Base-by-base conservation (phyloP, 2,113 vertebrate genomes). In the Petromus typicus region DNA sequence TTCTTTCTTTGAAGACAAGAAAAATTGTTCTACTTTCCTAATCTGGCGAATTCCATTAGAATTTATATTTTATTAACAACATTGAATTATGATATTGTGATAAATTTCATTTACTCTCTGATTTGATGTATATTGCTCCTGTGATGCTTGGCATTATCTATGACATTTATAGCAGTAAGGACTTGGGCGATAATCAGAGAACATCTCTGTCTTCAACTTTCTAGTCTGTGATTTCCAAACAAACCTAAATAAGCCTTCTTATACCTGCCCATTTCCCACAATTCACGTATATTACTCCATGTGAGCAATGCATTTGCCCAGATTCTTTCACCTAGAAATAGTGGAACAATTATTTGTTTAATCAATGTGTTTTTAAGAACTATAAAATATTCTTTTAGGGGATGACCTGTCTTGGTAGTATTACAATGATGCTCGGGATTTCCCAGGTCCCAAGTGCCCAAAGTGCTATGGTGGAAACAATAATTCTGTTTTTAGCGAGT, bases 281-380 rank as follows among this genome's bases (percentile, higher is more conserved):
- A 16, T 61, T 4, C 22, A 13, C 7, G 1, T 56, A 3, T 73
- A 6, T 73, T 82, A 66, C 40, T 86, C 71, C 6, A 34, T 51
- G 54, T 37, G 9, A 94, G 27, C 3, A 57, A 16, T 91, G 56
- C 66, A 84, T 84, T 89, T 75, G 32, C 7, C 25, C 37, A 83
- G 45, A n/a, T 67, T 48, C 20, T 87, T 14, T 96, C 45, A 59
- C 71, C 40, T 91, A 85, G 76, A 95, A 91, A 67, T 76, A 94
- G 67, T 71, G 63, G 17, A 59, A 13, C 8, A 43, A 64, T 92
- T 86, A 81, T 89, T 91, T 96, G 90, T 73, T 16, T n/a, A 78
- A 61, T 64, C 32, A 48, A 34, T 83, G n/a, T 75, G 5, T 64
- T 30, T 48, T 63, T 30, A 94, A 40, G 61, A 40, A 16, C n/a